phyloP scores from a whole-genome alignment of 1,140 invertebrate species.

The Bombus breviceps region DNA sequence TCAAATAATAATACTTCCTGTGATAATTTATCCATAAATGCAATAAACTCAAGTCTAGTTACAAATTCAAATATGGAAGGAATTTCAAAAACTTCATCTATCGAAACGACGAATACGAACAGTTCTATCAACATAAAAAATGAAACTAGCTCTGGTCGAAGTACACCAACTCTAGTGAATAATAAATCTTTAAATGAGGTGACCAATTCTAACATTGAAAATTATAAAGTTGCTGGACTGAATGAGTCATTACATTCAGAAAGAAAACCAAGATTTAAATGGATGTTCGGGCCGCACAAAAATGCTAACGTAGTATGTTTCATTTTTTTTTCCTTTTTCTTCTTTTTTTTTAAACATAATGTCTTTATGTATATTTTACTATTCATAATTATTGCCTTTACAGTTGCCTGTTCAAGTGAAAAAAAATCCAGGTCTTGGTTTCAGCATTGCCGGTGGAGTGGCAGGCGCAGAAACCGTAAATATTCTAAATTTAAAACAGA shows the following conservation, averaged over 20 bases:
- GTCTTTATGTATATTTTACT: not conserved
- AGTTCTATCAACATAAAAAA: conserved; percentile 52
- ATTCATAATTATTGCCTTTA: conserved; percentile 47
- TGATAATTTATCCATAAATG: conserved; percentile 38
- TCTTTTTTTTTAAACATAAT: not conserved
- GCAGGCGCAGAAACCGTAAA: conserved; percentile 79
- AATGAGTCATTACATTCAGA: conserved; percentile 55
- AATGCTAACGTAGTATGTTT: conserved; percentile 84
- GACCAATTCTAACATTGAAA: conserved; percentile 45
- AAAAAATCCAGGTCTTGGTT: conserved; percentile 81
- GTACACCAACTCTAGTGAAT: conserved; percentile 61
- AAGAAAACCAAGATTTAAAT: conserved; percentile 77
- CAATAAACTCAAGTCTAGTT: not conserved
- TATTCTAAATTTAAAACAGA: not conserved
- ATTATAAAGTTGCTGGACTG: conserved; percentile 16
- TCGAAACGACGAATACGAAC: conserved; percentile 14
- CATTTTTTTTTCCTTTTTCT: not conserved
- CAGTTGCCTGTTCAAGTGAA: conserved; percentile 82
- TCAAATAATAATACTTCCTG: conserved; percentile 55
- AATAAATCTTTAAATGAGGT: conserved; percentile 43
- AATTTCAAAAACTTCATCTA: not conserved
- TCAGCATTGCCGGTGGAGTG: conserved; percentile 80
- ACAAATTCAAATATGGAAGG: conserved; percentile 9
- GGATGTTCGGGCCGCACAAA: conserved; percentile 86
- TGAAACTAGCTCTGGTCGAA: conserved; percentile 62